phyloP scores from a whole-genome alignment of 2,888 invertebrate species.

The Metalampra italica region DNA sequence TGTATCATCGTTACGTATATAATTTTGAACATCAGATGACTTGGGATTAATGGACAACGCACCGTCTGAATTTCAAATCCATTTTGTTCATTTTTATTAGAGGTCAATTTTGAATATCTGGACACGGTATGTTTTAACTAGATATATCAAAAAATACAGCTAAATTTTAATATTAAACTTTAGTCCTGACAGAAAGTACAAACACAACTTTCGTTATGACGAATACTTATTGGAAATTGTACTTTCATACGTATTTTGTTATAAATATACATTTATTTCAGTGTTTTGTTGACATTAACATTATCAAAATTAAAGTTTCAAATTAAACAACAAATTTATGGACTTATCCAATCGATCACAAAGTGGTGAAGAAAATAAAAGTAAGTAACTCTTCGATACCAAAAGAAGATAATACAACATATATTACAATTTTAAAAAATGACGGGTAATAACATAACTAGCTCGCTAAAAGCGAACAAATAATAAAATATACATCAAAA shows the following conservation, averaged over 20 bases:
- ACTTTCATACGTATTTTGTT: constrained; percentile 78
- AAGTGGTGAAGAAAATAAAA: constrained; percentile 49
- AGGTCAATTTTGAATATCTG: constrained; percentile 51
- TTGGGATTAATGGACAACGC: constrained; percentile 50
- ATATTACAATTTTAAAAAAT: constrained; percentile 69
- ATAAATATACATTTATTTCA: constrained; percentile 51
- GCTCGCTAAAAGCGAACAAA: constrained; percentile 65
- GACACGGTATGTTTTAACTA: constrained; percentile 62
- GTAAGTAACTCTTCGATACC: constrained; percentile 52
- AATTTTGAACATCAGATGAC: constrained; percentile 77
- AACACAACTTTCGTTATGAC: constrained; percentile 50
- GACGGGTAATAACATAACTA: constrained; percentile 70
- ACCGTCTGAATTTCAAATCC: constrained; percentile 36
- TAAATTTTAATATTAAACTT: constrained; percentile 51
- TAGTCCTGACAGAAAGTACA: constrained; percentile 51
- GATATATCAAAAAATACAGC: constrained; percentile 68
- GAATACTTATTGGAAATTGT: constrained; percentile 70
- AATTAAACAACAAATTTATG: constrained; percentile 55
- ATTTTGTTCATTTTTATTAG: constrained; percentile 39
- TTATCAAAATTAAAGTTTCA: constrained; percentile 44
- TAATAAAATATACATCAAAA: constrained; percentile 78
- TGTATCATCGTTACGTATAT: constrained; percentile 78
- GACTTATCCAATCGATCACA: constrained; percentile 55
- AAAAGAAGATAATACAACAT: constrained; percentile 73
- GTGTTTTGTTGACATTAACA: constrained; percentile 44